These are phyloP conservation scores for Morelia viridis DNA, from an alignment of 2,797 vertebrate species.

Conservation along the genomic window DNA sequence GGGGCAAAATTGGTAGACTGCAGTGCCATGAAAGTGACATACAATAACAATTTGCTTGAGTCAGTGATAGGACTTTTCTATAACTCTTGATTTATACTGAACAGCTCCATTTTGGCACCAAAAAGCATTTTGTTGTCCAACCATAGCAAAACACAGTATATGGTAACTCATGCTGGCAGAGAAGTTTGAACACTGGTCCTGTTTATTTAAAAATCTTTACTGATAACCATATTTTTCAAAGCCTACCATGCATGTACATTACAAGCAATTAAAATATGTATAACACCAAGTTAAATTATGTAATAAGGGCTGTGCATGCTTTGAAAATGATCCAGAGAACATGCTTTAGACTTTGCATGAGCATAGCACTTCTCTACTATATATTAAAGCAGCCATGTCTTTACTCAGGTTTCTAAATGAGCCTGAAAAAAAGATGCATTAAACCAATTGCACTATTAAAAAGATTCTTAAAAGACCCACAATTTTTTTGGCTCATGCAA, in stretches of 20 bases:
- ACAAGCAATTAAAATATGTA: background rate
- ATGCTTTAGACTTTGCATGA: background rate
- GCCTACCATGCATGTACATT: background rate
- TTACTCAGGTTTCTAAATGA: background rate
- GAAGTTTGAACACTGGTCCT: background rate
- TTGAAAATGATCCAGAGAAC: background rate
- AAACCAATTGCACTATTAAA: background rate
- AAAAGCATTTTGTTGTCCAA: constrained; percentile 11
- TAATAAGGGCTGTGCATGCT: background rate
- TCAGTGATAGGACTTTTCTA: background rate
- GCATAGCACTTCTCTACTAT: background rate
- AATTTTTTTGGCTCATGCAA: background rate
- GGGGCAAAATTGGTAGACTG: background rate
- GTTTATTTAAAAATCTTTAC: constrained; percentile 18
- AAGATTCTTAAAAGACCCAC: background rate
- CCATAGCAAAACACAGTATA: background rate
- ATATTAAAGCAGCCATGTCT: background rate
- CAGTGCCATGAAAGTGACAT: fast-evolving
- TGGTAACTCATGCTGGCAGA: background rate
- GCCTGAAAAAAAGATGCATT: background rate
- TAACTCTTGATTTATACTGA: background rate
- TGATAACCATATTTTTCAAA: background rate
- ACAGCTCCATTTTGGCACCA: constrained; percentile 7
- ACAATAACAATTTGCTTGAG: background rate
- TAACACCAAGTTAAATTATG: background rate